Evolutionary conservation across 2,113 vertebrate species (phyloP).

Genomic region (Bettongia penicillata): DNA sequence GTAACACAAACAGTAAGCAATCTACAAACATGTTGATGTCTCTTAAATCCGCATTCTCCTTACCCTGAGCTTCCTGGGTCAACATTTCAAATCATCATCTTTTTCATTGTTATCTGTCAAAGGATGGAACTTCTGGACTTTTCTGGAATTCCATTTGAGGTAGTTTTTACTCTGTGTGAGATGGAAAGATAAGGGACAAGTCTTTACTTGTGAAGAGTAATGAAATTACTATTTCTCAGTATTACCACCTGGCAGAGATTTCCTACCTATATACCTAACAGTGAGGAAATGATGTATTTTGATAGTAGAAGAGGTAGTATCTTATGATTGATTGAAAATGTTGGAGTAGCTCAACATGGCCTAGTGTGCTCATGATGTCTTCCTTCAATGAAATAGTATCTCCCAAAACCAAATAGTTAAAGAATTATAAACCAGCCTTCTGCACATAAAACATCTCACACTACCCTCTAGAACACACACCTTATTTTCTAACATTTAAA

Average conservation of each 20-base stretch:
- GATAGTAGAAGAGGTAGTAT: neutral
- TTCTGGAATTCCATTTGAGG: neutral
- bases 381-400: neutral
- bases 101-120: neutral
- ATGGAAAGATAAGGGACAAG: neutral
- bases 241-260: neutral
- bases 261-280: neutral
- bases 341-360: neutral
- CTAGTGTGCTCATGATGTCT: neutral
- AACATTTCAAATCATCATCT: neutral
- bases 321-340: neutral
- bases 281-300: neutral
- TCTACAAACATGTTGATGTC: neutral
- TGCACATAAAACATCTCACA: conserved; percentile 7
- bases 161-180: neutral
- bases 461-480: conserved; percentile 18
- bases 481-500: conserved; percentile 51
- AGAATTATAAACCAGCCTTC: neutral
- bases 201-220: neutral
- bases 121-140: neutral
- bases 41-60: neutral
- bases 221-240: neutral
- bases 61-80: neutral
- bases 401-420: neutral
- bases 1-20: neutral